Evolutionary conservation across 2,888 invertebrate species (phyloP).

Genomic region (Volucella inflata): DNA sequence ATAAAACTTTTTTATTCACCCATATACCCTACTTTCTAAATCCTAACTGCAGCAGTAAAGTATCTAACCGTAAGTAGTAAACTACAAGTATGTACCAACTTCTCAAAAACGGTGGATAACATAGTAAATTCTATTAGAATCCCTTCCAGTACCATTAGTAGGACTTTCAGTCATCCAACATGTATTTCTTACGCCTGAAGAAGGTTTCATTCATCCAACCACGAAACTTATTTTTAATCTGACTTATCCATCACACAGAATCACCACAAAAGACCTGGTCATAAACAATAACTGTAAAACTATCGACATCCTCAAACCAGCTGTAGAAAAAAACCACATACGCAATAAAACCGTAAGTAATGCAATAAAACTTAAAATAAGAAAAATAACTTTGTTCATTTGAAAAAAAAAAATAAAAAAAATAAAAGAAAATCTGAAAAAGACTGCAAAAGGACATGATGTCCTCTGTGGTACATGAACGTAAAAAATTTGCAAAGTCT

Average conservation of each 20-base stretch:
- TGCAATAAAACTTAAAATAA: conserved; percentile 64
- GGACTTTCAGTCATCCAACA: no score
- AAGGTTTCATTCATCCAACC: not conserved
- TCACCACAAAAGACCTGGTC: not conserved
- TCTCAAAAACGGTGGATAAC: no score
- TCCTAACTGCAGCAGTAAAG: no score
- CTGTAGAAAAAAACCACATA: conserved; percentile 37
- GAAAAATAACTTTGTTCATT: conserved; percentile 49
- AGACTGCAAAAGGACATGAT: not conserved
- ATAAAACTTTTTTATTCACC: no score
- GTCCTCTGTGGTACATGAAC: conserved; percentile 24
- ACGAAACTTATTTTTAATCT: not conserved
- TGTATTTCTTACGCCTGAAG: no score
- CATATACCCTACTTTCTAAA: no score
- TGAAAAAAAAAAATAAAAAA: conserved; percentile 42
- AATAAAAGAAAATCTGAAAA: conserved; percentile 36
- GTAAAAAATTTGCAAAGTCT: conserved; percentile 59
- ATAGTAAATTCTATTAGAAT: no score
- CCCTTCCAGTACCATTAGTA: no score
- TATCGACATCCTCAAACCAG: conserved; percentile 59
- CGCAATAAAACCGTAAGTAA: conserved; percentile 66
- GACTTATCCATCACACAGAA: not conserved
- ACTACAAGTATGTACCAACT: no score
- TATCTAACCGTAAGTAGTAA: no score
- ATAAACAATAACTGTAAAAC: conserved; percentile 41